Base-by-base conservation (phyloP, 1,140 invertebrate species). In the Bactericera cockerelli region DNA sequence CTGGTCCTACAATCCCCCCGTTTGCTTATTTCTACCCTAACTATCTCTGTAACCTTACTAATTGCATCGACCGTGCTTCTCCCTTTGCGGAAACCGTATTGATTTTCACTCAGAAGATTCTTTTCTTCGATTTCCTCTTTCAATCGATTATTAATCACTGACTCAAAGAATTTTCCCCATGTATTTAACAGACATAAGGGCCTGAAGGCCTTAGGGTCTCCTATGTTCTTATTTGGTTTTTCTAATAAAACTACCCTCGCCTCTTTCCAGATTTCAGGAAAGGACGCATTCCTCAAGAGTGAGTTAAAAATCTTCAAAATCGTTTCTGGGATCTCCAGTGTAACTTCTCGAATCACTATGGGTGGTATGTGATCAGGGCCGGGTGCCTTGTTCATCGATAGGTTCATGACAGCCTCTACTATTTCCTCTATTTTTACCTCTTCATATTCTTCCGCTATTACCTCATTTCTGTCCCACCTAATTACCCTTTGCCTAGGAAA, bases 151-250 rank as follows among this genome's bases (percentile, higher is more conserved):
- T 38, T 39, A 0, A 58, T 24, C 6, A 58, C 1, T 2, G 33
- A 0, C 11, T 58, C 57, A 1, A 58, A 53, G 1, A 58, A 16
- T 49, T 58, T 58, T 0, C 38, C 39, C 6, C 11, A 1, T 0
- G 57, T 58, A 14, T 58, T 49, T n/a, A 58, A 2, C 14, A 56
- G 26, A 56, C 55, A 26, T 10, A 56, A 3, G 11, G 55, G 55
- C n/a, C 55, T 26, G n/a, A 31, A 24, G 3, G 31, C 31, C 1
- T 19, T 28, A 1, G 28, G 31, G 11, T 24, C 11, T 13, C 1
- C 38, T 0, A 14, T 25, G 3, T 38, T 38, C 11, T 49, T 58
- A 13, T 24, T 24, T 0, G 25, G 24, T 19, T 53, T 58, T 21
- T 4, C 22, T 6, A 58, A 13, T 6, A 58, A 38, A 1, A 39